Evolutionary conservation across 2,888 invertebrate species (phyloP).

Genomic region (Synergus laeviventris): DNA sequence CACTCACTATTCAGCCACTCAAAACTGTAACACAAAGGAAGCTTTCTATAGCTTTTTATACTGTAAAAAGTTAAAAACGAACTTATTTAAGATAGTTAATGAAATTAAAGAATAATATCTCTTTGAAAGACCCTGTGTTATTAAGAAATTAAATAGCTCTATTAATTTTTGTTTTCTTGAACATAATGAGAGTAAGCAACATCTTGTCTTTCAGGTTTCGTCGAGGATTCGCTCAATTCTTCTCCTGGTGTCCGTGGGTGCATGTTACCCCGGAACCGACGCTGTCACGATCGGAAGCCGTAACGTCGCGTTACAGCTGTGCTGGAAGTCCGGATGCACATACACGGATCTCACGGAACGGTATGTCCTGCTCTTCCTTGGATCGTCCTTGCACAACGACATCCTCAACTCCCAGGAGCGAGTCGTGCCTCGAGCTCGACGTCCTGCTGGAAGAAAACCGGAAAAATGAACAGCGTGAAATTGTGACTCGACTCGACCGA

Average conservation of each 20-base stretch:
- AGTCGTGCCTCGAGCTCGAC: constrained; percentile 60
- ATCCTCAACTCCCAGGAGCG: constrained; percentile 62
- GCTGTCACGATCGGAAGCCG: constrained; percentile 83
- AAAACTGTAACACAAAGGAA: background rate
- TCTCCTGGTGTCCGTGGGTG: constrained; percentile 91
- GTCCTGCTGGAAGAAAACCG: constrained; percentile 50
- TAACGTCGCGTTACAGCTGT: constrained; percentile 87
- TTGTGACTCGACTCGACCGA: constrained; percentile 24
- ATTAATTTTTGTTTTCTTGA: too few species aligned
- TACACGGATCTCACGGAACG: constrained; percentile 83
- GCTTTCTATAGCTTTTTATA: too few species aligned
- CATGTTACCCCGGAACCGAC: constrained; percentile 82
- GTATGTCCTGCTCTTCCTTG: constrained; percentile 77
- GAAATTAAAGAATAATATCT: too few species aligned
- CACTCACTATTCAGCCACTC: background rate
- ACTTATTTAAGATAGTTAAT: too few species aligned
- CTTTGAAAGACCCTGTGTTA: too few species aligned
- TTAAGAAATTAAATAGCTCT: too few species aligned
- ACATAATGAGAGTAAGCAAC: too few species aligned
- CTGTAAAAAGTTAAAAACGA: too few species aligned
- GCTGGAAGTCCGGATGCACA: constrained; percentile 86
- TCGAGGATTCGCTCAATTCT: constrained; percentile 84
- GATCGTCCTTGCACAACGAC: constrained; percentile 63
- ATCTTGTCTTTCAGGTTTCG: constrained; percentile 83
- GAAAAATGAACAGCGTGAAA: constrained; percentile 26